Evolutionary conservation across 2,888 invertebrate species (phyloP).

Genomic region (Drosophila crucigera): DNA sequence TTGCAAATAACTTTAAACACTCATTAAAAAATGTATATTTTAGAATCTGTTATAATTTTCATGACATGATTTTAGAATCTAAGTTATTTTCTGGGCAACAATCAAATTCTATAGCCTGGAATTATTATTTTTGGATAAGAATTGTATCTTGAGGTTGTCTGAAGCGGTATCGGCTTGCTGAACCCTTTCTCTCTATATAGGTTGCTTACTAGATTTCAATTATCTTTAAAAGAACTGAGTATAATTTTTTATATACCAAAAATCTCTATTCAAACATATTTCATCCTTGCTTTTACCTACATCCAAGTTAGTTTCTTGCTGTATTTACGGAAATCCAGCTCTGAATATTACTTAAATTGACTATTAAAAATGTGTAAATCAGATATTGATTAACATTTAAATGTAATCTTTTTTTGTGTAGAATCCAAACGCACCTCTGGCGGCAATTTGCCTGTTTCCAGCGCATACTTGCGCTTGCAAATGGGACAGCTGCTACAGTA

Average conservation of each 20-base stretch:
- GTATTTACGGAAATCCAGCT: background rate
- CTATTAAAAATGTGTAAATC: background rate
- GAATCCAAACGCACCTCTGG: slow-evolving; percentile 87
- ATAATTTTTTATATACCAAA: background rate
- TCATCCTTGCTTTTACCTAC: background rate
- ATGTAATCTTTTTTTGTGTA: background rate
- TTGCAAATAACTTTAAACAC: background rate
- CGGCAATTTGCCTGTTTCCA: slow-evolving; percentile 87
- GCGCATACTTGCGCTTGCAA: slow-evolving; percentile 86
- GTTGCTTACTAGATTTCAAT: too few species aligned
- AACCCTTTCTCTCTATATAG: too few species aligned
- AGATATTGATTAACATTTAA: background rate
- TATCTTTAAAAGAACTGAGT: background rate
- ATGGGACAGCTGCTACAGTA: slow-evolving; percentile 88
- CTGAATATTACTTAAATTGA: background rate
- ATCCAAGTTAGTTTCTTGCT: background rate
- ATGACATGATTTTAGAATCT: background rate
- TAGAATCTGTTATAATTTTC: background rate
- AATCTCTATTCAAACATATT: background rate
- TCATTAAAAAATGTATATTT: background rate
- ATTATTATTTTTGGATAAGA: too few species aligned
- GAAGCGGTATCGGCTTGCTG: too few species aligned
- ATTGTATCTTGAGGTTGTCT: too few species aligned
- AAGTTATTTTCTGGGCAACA: background rate
- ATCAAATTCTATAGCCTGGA: too few species aligned